Evolutionary conservation across 2,113 vertebrate species (phyloP).

Genomic region (Antechinus stuartii): DNA sequence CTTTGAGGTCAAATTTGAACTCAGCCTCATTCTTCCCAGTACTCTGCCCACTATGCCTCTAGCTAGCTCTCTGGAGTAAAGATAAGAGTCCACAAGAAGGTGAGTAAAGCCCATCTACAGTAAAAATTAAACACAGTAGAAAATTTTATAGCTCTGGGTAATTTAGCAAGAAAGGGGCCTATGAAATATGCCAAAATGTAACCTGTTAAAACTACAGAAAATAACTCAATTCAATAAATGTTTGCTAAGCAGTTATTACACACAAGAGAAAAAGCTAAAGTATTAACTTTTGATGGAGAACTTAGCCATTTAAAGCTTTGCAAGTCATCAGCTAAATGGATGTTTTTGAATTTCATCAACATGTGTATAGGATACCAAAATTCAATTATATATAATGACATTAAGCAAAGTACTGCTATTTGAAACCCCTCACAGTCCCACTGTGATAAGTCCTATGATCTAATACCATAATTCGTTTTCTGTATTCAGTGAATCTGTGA

Average conservation of each 20-base stretch:
- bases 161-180: neutral
- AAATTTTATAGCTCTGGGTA: neutral
- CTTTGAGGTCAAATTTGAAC: neutral
- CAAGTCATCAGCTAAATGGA: conserved; percentile 3
- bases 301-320: neutral
- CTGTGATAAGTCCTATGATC: neutral
- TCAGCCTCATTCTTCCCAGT: neutral
- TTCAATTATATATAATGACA: conserved; percentile 3
- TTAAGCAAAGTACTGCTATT: conserved; percentile 4
- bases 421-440: neutral
- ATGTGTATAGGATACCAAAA: conserved; percentile 8
- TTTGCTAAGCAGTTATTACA: neutral
- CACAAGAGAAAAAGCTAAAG: neutral
- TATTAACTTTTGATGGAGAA: neutral
- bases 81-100: neutral
- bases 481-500: neutral
- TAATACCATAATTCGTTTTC: conserved; percentile 2
- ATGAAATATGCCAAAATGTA: neutral
- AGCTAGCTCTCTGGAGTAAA: neutral
- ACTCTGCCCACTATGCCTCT: neutral
- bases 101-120: neutral
- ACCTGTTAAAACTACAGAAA: neutral
- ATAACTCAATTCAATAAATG: neutral
- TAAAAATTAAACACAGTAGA: neutral
- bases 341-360: neutral